Percentiles rank a stretch among this genome's conserved stretches.
Conservation (phyloP, 1,140 invertebrate species). For the Drosophila obscura region DNA sequence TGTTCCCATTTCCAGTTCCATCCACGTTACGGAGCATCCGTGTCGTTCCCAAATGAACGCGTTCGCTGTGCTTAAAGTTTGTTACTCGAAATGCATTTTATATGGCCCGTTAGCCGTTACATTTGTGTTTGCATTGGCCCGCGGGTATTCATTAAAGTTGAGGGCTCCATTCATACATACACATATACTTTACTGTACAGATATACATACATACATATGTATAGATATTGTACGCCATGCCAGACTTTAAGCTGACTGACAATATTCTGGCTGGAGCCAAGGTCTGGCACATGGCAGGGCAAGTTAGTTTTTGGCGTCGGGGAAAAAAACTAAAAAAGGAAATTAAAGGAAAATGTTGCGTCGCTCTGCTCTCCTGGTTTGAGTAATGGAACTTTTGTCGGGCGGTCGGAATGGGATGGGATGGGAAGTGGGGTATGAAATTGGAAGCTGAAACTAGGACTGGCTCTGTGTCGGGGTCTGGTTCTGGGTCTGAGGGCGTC, state of each 20-base stretch:
- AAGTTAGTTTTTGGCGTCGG: constrained; percentile 65
- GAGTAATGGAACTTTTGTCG: constrained; percentile 76
- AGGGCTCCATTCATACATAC: constrained; percentile 40
- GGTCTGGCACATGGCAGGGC: constrained; percentile 29
- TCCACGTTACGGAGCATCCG: constrained; percentile 17
- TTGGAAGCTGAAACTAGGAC: constrained; percentile 1
- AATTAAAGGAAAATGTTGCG: constrained; percentile 80
- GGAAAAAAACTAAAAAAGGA: constrained; percentile 71
- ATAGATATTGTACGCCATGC: not conserved
- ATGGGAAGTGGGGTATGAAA: not conserved
- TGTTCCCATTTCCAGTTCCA: not conserved
- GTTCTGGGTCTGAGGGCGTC: constrained; percentile 21
- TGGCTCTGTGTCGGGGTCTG: constrained; percentile 7
- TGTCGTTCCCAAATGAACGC: constrained; percentile 69
- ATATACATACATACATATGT: no score
- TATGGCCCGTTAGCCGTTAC: constrained; percentile 73
- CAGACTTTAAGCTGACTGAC: constrained; percentile 73
- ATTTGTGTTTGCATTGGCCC: constrained; percentile 70
- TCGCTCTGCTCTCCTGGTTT: constrained; percentile 49
- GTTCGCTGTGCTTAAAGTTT: constrained; percentile 70
- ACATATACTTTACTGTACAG: constrained; percentile 4
- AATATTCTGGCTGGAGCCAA: constrained; percentile 36
- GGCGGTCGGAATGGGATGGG: not conserved
- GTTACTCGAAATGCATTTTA: constrained; percentile 79
- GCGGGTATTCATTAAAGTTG: constrained; percentile 69